Evolutionary conservation across 2,113 vertebrate genomes (phyloP).

Genomic region (Arvicanthis niloticus): DNA sequence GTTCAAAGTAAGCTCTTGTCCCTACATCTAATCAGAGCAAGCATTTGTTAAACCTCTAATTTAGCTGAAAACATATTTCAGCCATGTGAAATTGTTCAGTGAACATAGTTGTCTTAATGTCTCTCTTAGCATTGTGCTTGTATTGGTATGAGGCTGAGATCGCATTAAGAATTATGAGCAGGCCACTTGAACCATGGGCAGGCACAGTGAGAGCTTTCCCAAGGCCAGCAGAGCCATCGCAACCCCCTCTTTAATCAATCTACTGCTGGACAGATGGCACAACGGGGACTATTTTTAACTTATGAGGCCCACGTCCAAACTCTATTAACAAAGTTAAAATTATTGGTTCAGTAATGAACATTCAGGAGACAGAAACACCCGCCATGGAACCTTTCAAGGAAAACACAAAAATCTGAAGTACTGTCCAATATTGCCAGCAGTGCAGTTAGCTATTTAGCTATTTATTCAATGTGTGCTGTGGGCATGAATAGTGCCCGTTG

Average conservation of each 20-base stretch:
- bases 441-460: constrained; percentile 69
- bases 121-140: constrained; percentile 73
- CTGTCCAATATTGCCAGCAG: constrained; percentile 53
- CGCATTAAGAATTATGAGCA: constrained; percentile 81
- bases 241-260: constrained; percentile 83
- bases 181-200: constrained; percentile 82
- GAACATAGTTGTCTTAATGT: constrained; percentile 80
- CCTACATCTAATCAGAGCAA: constrained; percentile 18
- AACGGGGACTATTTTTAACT: constrained; percentile 78
- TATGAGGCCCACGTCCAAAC: constrained; percentile 53
- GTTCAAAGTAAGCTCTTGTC: neutral
- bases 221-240: constrained; percentile 83
- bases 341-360: constrained; percentile 47
- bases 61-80: constrained; percentile 73
- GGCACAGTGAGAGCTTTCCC: constrained; percentile 77
- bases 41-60: constrained; percentile 67
- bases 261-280: constrained; percentile 75
- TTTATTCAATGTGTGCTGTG: constrained; percentile 78
- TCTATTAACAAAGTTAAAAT: constrained; percentile 77
- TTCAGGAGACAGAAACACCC: neutral
- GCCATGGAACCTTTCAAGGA: constrained; percentile 56
- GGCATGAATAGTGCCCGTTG: constrained; percentile 82
- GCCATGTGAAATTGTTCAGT: constrained; percentile 71
- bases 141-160: constrained; percentile 76
- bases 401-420: constrained; percentile 61